Evolutionary conservation across 2,797 vertebrate species (phyloP).

Genomic region (Emydoidea blandingii): DNA sequence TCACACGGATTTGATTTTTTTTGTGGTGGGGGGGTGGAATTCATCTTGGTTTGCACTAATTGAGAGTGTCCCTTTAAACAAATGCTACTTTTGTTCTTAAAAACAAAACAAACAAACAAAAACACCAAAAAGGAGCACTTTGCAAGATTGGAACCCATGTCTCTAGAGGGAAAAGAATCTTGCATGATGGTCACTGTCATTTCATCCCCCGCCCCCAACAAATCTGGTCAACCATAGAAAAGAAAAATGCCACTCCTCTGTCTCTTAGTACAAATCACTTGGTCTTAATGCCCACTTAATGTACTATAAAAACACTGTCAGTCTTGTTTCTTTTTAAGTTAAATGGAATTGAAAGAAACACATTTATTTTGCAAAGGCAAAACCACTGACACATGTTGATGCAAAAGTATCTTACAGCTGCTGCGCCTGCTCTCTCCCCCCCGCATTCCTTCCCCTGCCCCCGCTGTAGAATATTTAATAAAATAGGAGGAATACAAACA

Average conservation of each 20-base stretch:
- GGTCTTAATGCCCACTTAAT: slow-evolving; percentile 45
- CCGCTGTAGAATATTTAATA: slow-evolving; percentile 27
- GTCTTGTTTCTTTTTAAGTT: slow-evolving; percentile 33
- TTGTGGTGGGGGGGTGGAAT: background rate
- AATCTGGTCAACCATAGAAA: slow-evolving; percentile 2
- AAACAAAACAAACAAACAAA: background rate
- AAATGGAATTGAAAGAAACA: slow-evolving; percentile 50
- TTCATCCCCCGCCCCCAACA: background rate
- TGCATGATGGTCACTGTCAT: background rate
- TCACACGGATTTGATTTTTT: background rate
- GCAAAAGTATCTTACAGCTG: slow-evolving; percentile 9
- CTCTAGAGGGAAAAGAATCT: background rate
- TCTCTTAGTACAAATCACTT: slow-evolving; percentile 31
- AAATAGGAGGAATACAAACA: background rate
- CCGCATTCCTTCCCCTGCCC: background rate
- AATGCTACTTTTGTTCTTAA: background rate
- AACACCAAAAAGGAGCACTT: background rate
- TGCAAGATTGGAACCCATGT: background rate
- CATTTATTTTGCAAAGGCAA: slow-evolving; percentile 34
- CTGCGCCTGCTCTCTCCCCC: background rate
- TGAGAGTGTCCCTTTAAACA: background rate
- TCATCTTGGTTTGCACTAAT: background rate
- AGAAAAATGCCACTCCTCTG: background rate
- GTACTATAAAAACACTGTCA: slow-evolving; percentile 50
- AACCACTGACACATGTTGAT: slow-evolving; percentile 40